phyloP scores from a whole-genome alignment of 2,113 vertebrate genomes.

The Orcinus orca region DNA sequence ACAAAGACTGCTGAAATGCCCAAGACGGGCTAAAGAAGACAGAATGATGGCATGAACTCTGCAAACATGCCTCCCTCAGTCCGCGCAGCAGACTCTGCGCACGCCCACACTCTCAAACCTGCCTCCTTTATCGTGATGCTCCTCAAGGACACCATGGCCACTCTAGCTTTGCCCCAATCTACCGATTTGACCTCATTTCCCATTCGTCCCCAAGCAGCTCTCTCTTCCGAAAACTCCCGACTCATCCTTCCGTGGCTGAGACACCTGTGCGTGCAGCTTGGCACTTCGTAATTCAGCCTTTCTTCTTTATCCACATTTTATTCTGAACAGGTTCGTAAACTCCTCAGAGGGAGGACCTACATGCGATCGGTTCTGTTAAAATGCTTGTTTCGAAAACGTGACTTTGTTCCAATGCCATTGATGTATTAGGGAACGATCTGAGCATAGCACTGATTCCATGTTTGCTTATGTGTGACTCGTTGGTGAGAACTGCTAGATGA shows the following conservation, averaged over 20 bases:
- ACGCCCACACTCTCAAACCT: neutral
- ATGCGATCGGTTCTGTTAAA: neutral
- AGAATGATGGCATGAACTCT: neutral
- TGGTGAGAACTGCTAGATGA: neutral
- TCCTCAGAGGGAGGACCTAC: no score
- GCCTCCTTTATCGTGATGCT: rapidly evolving
- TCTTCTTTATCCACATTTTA: neutral
- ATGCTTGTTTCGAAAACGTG: neutral
- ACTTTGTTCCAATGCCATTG: neutral
- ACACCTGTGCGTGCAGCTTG: neutral
- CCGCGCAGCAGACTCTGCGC: rapidly evolving
- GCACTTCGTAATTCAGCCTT: neutral
- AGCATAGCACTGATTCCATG: neutral
- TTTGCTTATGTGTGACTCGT: neutral
- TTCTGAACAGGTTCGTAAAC: neutral
- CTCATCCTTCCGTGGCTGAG: no score
- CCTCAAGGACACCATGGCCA: rapidly evolving
- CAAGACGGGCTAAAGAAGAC: neutral
- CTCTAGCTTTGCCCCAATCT: neutral
- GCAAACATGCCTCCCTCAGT: rapidly evolving
- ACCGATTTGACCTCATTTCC: neutral
- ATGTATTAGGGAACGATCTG: neutral
- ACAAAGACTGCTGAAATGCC: rapidly evolving
- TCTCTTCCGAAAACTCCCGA: neutral
- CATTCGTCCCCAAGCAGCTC: no score